Conservation (phyloP, 2,888 invertebrate species). For the Pheosia gnoma region DNA sequence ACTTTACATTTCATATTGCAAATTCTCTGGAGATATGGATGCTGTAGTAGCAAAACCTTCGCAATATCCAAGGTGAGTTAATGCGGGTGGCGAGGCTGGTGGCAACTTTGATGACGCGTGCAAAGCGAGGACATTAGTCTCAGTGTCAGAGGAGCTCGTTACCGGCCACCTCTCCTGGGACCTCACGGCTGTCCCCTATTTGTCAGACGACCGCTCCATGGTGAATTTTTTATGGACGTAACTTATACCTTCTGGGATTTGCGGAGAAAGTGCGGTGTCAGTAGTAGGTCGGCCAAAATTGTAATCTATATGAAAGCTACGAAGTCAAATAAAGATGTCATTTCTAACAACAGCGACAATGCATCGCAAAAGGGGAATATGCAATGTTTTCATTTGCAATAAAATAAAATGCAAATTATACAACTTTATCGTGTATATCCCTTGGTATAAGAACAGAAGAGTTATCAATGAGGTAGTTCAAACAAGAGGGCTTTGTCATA, state of each 20-base stretch:
- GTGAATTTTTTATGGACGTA: constrained; percentile 55
- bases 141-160: constrained; percentile 54
- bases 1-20: not conserved
- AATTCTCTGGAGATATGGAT: not conserved
- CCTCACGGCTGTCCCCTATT: constrained; percentile 53
- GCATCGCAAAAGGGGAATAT: not conserved
- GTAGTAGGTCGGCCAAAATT: constrained; percentile 16
- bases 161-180: constrained; percentile 54
- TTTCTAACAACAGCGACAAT: not conserved
- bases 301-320: not conserved
- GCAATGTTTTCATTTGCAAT: not conserved
- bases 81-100: constrained; percentile 36
- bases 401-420: not conserved
- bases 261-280: constrained; percentile 26
- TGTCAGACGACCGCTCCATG: constrained; percentile 53
- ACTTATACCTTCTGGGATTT: constrained; percentile 37
- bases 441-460: not conserved
- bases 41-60: constrained; percentile 4
- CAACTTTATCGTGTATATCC: not conserved
- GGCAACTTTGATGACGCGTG: constrained; percentile 57
- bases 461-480: constrained; percentile 1
- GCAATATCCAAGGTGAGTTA: constrained; percentile 6
- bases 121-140: constrained; percentile 61
- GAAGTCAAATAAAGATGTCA: not conserved
- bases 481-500: constrained; percentile 23